Conservation (phyloP, 2,888 invertebrate species). For the Lydus trimaculatus region DNA sequence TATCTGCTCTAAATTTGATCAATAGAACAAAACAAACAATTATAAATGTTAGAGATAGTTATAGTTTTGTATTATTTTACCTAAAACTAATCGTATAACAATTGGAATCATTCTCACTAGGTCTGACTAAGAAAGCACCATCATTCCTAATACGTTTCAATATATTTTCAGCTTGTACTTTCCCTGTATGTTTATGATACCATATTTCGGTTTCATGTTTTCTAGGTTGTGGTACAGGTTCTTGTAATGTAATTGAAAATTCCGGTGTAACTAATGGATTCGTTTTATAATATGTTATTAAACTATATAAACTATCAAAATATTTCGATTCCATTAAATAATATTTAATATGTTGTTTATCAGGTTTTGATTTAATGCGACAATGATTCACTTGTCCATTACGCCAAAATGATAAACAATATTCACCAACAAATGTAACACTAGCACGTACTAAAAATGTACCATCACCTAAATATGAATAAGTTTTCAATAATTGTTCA, state of each 20-base stretch:
- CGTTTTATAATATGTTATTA: slow-evolving; percentile 89
- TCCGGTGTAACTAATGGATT: slow-evolving; percentile 89
- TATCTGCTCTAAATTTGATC: slow-evolving; percentile 75
- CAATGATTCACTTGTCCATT: slow-evolving; percentile 91
- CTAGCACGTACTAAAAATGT: slow-evolving; percentile 93
- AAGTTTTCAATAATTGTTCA: slow-evolving; percentile 76
- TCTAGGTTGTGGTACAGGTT: slow-evolving; percentile 94
- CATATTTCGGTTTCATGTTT: slow-evolving; percentile 93
- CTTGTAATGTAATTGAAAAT: slow-evolving; percentile 85
- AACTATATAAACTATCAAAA: slow-evolving; percentile 90
- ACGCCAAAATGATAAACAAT: slow-evolving; percentile 94
- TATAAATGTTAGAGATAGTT: background rate
- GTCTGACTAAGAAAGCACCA: slow-evolving; percentile 94
- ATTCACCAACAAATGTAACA: slow-evolving; percentile 96
- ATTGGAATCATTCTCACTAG: slow-evolving; percentile 84
- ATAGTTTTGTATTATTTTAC: slow-evolving; percentile 56
- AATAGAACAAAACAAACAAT: slow-evolving; percentile 14
- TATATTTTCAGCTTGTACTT: slow-evolving; percentile 87
- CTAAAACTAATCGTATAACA: slow-evolving; percentile 95
- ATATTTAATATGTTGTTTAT: slow-evolving; percentile 87
- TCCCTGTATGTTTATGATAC: slow-evolving; percentile 85
- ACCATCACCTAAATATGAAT: slow-evolving; percentile 86
- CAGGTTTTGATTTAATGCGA: slow-evolving; percentile 88
- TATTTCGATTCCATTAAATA: slow-evolving; percentile 87
- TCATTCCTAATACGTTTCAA: slow-evolving; percentile 84